Conservation (phyloP, 2,113 vertebrate genomes). For the Tupaia tana region DNA sequence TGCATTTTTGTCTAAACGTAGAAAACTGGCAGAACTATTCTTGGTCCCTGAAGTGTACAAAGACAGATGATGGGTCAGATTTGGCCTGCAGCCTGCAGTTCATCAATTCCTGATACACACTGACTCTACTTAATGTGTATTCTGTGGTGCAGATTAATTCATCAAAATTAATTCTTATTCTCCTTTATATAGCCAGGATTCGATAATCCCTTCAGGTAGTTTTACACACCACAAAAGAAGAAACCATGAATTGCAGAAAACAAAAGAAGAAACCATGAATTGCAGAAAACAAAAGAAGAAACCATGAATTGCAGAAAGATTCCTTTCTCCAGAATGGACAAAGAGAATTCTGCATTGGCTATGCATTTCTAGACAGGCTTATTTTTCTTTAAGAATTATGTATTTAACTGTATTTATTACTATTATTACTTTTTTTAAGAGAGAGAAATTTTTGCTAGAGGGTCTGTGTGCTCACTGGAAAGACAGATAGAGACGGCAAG, state of each 20-base stretch:
- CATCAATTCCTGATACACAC: background rate
- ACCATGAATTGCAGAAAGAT: background rate
- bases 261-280: too few relatives aligned
- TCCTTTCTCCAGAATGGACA: background rate
- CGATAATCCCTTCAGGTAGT: background rate
- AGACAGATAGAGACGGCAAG: too few relatives aligned
- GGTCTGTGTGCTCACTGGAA: too few relatives aligned
- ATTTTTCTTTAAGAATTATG: too few relatives aligned
- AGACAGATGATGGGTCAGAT: background rate
- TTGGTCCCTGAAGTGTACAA: background rate
- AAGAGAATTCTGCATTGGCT: background rate
- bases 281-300: background rate
- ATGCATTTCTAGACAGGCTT: background rate
- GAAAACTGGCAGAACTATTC: background rate
- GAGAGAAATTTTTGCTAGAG: too few relatives aligned
- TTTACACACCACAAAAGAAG: background rate
- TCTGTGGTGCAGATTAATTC: background rate
- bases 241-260: background rate
- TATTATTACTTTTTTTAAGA: too few relatives aligned
- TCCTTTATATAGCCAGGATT: background rate
- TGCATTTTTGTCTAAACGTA: background rate
- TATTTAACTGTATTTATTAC: too few relatives aligned
- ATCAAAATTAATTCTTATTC: constrained; percentile 2
- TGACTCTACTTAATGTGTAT: background rate
- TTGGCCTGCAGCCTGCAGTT: background rate